These are phyloP conservation scores for Anomalospiza imberbis DNA, from an alignment of 2,797 vertebrate genomes.

Conservation along the genomic window DNA sequence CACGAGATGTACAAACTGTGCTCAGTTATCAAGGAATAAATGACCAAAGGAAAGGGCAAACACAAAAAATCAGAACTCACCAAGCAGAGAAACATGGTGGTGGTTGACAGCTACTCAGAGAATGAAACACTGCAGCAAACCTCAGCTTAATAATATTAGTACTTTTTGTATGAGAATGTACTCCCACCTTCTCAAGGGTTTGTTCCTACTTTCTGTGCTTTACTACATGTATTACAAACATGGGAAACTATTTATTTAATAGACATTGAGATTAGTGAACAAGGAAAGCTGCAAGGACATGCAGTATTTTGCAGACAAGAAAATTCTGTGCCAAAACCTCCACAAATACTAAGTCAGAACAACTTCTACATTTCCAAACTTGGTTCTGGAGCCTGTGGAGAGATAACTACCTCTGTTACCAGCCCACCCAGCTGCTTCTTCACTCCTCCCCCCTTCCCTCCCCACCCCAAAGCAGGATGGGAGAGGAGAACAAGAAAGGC, in stretches of 20 bases:
- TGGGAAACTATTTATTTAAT: not conserved
- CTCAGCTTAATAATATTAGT: not conserved
- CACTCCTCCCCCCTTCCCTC: not conserved
- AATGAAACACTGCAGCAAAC: not conserved
- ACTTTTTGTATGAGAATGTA: not conserved
- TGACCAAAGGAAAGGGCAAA: not conserved
- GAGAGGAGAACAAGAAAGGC: not conserved
- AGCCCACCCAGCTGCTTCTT: not conserved
- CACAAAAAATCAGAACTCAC: not conserved
- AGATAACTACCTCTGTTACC: not conserved
- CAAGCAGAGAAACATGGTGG: not conserved
- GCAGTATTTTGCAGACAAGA: not conserved
- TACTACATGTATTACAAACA: not conserved
- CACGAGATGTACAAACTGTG: not conserved
- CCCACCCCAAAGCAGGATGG: not conserved
- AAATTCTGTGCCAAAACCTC: not conserved
- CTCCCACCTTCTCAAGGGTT: not conserved
- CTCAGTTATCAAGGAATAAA: not conserved
- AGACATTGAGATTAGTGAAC: not conserved
- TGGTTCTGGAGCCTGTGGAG: not conserved
- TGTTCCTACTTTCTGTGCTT: not conserved
- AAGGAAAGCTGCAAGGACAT: not conserved
- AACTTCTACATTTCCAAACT: not conserved
- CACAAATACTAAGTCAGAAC: not conserved
- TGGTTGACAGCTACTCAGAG: not conserved